A percentile compares a stretch with the other conserved stretches of the same genome.
These are phyloP conservation scores for Penaeus monodon DNA, from an alignment of 2,888 invertebrate species.

Conservation along the genomic window DNA sequence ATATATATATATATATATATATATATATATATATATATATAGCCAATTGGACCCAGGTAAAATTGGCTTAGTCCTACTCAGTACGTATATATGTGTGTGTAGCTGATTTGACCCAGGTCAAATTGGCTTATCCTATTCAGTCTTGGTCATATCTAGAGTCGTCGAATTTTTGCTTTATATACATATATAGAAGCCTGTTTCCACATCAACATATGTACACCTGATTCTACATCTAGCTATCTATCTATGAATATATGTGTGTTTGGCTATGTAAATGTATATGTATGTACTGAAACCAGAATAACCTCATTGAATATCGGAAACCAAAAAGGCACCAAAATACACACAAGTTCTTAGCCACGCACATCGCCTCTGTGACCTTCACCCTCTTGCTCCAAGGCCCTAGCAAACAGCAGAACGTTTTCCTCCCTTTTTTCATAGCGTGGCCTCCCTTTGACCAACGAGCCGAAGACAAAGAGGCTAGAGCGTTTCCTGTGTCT, in stretches of 20 bases:
- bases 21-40: neutral
- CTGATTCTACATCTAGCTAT: neutral
- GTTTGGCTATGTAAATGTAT: conserved; percentile 1
- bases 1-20: neutral
- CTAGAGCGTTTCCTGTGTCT: too few relatives aligned
- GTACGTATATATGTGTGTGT: conserved; percentile 21
- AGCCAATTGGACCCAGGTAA: neutral
- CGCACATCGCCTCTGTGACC: too few relatives aligned
- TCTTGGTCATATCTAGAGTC: too few relatives aligned
- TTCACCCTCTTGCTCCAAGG: too few relatives aligned
- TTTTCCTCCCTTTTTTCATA: too few relatives aligned
- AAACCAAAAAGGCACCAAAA: neutral
- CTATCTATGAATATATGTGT: neutral
- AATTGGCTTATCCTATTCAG: neutral
- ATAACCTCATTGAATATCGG: neutral
- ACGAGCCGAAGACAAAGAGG: too few relatives aligned
- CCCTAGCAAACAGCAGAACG: too few relatives aligned
- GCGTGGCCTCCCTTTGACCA: too few relatives aligned
- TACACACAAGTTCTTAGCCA: neutral
- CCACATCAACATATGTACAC: neutral
- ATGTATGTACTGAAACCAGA: neutral
- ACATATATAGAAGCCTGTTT: neutral
- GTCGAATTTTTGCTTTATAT: neutral
- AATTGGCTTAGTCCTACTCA: too few relatives aligned
- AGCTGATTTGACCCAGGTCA: neutral